These are phyloP conservation scores for Sycophaga agraensis DNA, from an alignment of 1,140 invertebrate species.

Conservation along the genomic window DNA sequence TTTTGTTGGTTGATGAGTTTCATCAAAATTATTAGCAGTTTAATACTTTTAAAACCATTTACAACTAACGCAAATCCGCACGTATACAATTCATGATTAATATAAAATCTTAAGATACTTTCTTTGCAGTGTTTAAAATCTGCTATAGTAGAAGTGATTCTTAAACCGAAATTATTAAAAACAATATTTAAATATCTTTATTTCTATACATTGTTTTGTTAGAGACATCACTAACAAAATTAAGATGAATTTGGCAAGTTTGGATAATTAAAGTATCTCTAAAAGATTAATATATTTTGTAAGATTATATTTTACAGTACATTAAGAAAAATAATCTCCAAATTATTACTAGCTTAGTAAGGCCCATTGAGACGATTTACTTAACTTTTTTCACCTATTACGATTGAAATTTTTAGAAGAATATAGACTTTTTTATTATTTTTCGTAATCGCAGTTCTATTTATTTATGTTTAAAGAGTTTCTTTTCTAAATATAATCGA, in stretches of 20 bases:
- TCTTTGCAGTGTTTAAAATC: not conserved
- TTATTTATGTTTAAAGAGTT: slow-evolving; percentile 4
- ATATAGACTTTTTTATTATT: slow-evolving; percentile 9
- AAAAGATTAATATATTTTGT: slow-evolving; percentile 14
- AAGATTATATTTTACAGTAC: slow-evolving; percentile 1
- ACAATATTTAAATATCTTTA: not conserved
- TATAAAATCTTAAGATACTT: slow-evolving; percentile 11
- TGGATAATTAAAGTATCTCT: slow-evolving; percentile 2
- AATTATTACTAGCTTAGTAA: slow-evolving; percentile 11
- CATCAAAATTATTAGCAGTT: slow-evolving; percentile 16
- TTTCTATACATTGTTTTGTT: not conserved
- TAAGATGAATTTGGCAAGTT: slow-evolving; percentile 28
- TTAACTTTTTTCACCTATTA: not conserved
- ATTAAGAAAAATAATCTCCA: slow-evolving; percentile 27
- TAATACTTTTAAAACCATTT: slow-evolving; percentile 24
- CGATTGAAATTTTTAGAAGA: slow-evolving; percentile 22
- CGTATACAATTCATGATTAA: slow-evolving; percentile 6
- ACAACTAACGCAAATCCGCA: slow-evolving; percentile 14
- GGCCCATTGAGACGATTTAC: not conserved
- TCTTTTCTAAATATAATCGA: slow-evolving; percentile 19
- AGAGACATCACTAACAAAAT: slow-evolving; percentile 5
- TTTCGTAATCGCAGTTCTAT: slow-evolving; percentile 3
- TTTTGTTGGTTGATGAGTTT: slow-evolving; percentile 12
- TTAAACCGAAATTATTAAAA: not conserved
- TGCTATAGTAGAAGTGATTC: not conserved